Evolutionary conservation across 2,888 invertebrate genomes (phyloP).

Genomic region (Nomada goodeniana): DNA sequence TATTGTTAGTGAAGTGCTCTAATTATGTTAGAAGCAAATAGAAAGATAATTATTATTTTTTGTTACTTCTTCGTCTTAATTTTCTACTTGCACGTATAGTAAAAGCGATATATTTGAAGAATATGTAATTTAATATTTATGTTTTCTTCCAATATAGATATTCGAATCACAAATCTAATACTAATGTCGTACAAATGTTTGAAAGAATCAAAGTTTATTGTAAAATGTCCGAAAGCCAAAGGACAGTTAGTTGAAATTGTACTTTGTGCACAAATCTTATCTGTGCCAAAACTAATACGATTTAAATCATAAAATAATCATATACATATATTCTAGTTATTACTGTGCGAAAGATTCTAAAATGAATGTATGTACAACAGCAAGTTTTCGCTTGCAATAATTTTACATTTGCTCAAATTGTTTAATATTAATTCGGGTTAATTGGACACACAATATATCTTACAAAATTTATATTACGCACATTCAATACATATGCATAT

Average conservation of each 20-base stretch:
- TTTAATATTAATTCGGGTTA: constrained; percentile 42
- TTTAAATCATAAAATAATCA: constrained; percentile 20
- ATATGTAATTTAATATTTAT: constrained; percentile 24
- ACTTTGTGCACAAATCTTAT: constrained; percentile 44
- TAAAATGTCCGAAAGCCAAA: constrained; percentile 34
- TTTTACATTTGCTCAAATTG: constrained; percentile 62
- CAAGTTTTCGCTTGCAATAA: constrained; percentile 52
- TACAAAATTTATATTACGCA: constrained; percentile 35
- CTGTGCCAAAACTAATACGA: constrained; percentile 60
- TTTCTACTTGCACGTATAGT: background rate
- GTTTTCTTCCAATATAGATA: constrained; percentile 46
- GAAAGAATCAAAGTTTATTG: constrained; percentile 21
- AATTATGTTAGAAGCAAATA: constrained; percentile 31
- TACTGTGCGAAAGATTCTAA: constrained; percentile 43
- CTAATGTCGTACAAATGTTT: constrained; percentile 40
- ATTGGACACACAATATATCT: constrained; percentile 7
- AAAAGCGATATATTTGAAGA: background rate
- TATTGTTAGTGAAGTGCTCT: constrained; percentile 22
- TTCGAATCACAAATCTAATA: constrained; percentile 35
- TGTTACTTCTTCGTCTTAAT: constrained; percentile 18
- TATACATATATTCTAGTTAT: constrained; percentile 54
- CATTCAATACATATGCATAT: constrained; percentile 28
- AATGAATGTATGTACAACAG: constrained; percentile 36
- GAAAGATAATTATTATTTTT: constrained; percentile 17
- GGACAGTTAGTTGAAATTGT: constrained; percentile 29